These are phyloP conservation scores for Pseudachorutes palmiensis DNA, from an alignment of 1,140 invertebrate species.

Conservation along the genomic window DNA sequence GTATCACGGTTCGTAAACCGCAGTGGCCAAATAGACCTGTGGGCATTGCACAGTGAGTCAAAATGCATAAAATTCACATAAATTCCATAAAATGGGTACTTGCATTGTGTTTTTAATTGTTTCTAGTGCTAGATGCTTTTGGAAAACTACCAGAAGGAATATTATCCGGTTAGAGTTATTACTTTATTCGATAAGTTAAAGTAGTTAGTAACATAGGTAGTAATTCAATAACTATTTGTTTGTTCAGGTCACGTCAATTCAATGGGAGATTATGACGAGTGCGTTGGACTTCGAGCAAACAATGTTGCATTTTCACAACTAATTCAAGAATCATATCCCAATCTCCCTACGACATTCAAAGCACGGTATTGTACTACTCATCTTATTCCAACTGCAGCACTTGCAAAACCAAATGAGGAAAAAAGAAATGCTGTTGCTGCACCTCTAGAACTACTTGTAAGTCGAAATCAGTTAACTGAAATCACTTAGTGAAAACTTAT, in stretches of 20 bases:
- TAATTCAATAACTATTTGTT: neutral
- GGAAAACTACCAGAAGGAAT: constrained; percentile 30
- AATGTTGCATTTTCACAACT: neutral
- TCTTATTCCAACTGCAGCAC: neutral
- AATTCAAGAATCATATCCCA: neutral
- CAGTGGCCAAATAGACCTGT: neutral
- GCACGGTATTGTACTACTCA: constrained; percentile 2
- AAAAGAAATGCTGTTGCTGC: neutral
- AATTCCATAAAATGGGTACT: neutral
- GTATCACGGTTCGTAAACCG: neutral
- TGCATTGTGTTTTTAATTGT: neutral
- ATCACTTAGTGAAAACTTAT: neutral
- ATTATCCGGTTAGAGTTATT: neutral
- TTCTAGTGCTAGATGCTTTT: constrained; percentile 28
- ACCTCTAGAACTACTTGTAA: neutral
- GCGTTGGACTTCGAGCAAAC: constrained; percentile 12
- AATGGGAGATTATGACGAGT: constrained; percentile 31
- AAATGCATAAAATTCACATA: neutral
- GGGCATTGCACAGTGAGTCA: constrained; percentile 6
- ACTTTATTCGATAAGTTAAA: neutral
- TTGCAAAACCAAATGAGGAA: neutral
- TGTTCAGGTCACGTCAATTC: constrained; percentile 24
- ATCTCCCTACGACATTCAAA: neutral
- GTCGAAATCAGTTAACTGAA: neutral
- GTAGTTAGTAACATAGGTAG: neutral